phyloP scores from a whole-genome alignment of 2,888 invertebrate species.

The Ptilodon capucinus region DNA sequence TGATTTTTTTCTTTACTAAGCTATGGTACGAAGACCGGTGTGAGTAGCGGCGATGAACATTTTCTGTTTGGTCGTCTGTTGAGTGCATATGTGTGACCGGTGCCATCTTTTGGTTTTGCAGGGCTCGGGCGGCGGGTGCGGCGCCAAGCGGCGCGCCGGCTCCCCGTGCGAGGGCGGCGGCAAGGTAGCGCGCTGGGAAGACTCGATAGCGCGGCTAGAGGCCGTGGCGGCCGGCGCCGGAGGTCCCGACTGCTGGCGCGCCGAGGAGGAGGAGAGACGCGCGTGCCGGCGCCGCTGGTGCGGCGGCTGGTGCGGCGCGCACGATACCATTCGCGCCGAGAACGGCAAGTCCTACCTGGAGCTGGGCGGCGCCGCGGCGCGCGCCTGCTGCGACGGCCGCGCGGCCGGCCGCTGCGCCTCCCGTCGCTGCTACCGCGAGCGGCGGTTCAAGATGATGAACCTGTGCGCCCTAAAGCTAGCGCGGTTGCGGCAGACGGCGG shows the following conservation, averaged over 20 bases:
- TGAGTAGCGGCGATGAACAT: neutral
- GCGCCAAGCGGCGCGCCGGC: slow-evolving; percentile 79
- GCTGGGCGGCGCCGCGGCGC: slow-evolving; percentile 90
- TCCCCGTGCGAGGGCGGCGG: slow-evolving; percentile 78
- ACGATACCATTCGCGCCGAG: slow-evolving; percentile 94
- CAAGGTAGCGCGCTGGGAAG: slow-evolving; percentile 79
- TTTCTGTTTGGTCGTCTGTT: neutral
- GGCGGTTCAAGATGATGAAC: slow-evolving; percentile 94
- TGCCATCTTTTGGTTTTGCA: slow-evolving; percentile 55
- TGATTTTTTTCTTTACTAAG: neutral
- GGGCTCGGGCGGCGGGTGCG: slow-evolving; percentile 81
- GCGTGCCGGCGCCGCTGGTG: slow-evolving; percentile 82
- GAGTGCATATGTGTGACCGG: slow-evolving; percentile 8
- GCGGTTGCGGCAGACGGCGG: slow-evolving; percentile 93
- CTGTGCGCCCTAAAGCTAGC: slow-evolving; percentile 96
- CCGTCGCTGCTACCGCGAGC: slow-evolving; percentile 91
- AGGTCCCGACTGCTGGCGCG: slow-evolving; percentile 83
- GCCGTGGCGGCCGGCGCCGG: slow-evolving; percentile 85
- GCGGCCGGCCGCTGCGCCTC: slow-evolving; percentile 90
- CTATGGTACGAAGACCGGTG: neutral
- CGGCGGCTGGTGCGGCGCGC: slow-evolving; percentile 81
- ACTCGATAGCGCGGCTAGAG: slow-evolving; percentile 76
- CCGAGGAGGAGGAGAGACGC: slow-evolving; percentile 79
- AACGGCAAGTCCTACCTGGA: slow-evolving; percentile 95
- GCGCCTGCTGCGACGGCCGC: slow-evolving; percentile 89